Conservation (phyloP, 2,888 invertebrate genomes). For the Caenorhabditis japonica region DNA sequence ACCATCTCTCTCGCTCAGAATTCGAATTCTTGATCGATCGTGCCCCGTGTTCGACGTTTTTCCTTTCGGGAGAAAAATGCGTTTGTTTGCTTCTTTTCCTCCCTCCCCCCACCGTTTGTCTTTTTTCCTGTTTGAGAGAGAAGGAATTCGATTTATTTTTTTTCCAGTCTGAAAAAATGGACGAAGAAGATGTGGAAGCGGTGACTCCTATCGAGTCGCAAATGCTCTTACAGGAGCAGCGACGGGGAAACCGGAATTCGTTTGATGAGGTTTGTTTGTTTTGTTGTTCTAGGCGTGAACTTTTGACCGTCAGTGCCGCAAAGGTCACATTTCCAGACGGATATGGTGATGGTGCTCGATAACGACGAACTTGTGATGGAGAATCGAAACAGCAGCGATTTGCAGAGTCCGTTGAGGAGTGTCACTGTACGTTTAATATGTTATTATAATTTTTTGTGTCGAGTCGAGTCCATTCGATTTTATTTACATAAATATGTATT, state of each 20-base stretch:
- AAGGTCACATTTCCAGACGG: constrained; percentile 19
- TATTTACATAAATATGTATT: not conserved
- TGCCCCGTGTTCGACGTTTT: too few relatives aligned
- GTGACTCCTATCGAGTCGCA: constrained; percentile 36
- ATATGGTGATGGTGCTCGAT: constrained; percentile 58
- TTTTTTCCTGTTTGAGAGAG: too few relatives aligned
- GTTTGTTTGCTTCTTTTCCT: too few relatives aligned
- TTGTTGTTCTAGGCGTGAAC: too few relatives aligned
- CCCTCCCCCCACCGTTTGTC: too few relatives aligned
- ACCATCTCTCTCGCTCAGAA: too few relatives aligned
- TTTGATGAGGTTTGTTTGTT: constrained; percentile 36
- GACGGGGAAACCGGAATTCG: constrained; percentile 24
- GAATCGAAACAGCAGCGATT: constrained; percentile 46
- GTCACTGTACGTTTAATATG: constrained; percentile 52
- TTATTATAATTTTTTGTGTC: not conserved
- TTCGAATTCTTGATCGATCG: too few relatives aligned
- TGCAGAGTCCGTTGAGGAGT: constrained; percentile 61
- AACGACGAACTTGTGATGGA: constrained; percentile 55
- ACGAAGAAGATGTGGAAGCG: constrained; percentile 48
- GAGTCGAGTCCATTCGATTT: not conserved
- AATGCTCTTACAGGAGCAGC: constrained; percentile 31
- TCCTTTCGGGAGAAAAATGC: too few relatives aligned
- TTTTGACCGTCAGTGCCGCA: too few relatives aligned
- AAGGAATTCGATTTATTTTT: too few relatives aligned
- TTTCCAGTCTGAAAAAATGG: constrained; percentile 24